Evolutionary conservation across 2,888 invertebrate genomes (phyloP).

Genomic region (Epirrhoe alternata): DNA sequence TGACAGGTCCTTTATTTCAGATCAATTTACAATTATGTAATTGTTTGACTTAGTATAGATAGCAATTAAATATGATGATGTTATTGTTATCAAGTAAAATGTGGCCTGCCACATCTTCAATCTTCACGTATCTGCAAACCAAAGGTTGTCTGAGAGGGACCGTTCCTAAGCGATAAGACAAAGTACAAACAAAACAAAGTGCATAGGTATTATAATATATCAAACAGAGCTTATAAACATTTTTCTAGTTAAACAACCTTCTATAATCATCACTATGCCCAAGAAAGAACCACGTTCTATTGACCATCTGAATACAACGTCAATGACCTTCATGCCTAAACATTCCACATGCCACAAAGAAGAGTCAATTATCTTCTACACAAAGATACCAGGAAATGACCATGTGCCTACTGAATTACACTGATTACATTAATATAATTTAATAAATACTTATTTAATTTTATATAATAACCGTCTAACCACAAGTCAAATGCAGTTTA

Average conservation of each 20-base stretch:
- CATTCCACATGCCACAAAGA: slow-evolving; percentile 13
- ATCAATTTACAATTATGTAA: background rate
- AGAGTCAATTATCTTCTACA: slow-evolving; percentile 15
- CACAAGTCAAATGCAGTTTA: slow-evolving; percentile 10
- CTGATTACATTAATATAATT: slow-evolving; percentile 11
- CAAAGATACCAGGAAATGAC: slow-evolving; percentile 23
- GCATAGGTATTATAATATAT: too few relatives aligned
- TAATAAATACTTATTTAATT: slow-evolving; percentile 7
- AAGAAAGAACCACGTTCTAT: background rate
- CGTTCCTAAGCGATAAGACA: too few relatives aligned
- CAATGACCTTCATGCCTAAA: slow-evolving; percentile 7
- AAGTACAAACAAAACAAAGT: too few relatives aligned
- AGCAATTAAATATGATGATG: background rate
- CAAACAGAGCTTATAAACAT: too few relatives aligned
- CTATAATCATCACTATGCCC: background rate
- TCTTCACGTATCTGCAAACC: too few relatives aligned
- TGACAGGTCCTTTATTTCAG: background rate
- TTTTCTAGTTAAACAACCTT: too few relatives aligned
- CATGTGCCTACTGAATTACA: slow-evolving; percentile 26
- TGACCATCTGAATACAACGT: background rate
- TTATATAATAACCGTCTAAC: slow-evolving; percentile 21
- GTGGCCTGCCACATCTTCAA: too few relatives aligned
- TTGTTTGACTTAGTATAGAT: background rate
- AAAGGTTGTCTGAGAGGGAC: too few relatives aligned
- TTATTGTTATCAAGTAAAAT: background rate